Base-by-base conservation (phyloP, 2,888 invertebrate genomes). In the Diploptera punctata region DNA sequence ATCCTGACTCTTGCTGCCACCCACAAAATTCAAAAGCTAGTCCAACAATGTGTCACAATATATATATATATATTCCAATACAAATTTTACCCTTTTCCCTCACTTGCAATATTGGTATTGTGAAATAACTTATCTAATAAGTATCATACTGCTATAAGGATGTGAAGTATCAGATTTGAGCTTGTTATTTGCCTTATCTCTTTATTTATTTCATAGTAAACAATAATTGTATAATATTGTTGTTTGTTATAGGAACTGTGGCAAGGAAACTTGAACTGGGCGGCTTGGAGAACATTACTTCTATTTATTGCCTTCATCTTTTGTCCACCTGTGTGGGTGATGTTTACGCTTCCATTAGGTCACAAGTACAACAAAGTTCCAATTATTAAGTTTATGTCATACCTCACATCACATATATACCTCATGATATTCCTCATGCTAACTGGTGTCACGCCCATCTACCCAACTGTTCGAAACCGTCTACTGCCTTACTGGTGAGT, bases 331-430 rank as follows among this genome's bases (percentile, higher is more conserved):
- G 92, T 99, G 38, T 99, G 98, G 98, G 86, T 98, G 77, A 92
- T 94, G 67, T 96, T 98, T 83, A 97, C 98, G 76, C 90, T 98
- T 81, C 98, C 98, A 68, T 85, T 98, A 81, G 95, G 95, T 52
- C 97, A 97, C 86, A 94, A 94, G 84, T 97, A 94, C 86, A 95
- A 97, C 87, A 96, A 98, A 87, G 96, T 99, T 80, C 99, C 99
- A 73, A 98, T 99, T 81, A 98, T 99, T 81, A 99, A 99, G 86
- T 99, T 99, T 85, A 98, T 99, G 94, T 98, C 98, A 57, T 99
- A 99, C 85, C 89, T 99, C 79, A 98, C 99, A 26, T 98, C 99
- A 7, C 99, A 99, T 85, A 92, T 99, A 79, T 98, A 98, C 85
- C 90, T 99, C 78, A 98, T 99, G 92, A 85, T 95, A 76, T 91